Percentiles rank a stretch among this genome's conserved stretches.
These are phyloP conservation scores for Aegithalos caudatus DNA, from an alignment of 2,113 vertebrate genomes.

Conservation along the genomic window DNA sequence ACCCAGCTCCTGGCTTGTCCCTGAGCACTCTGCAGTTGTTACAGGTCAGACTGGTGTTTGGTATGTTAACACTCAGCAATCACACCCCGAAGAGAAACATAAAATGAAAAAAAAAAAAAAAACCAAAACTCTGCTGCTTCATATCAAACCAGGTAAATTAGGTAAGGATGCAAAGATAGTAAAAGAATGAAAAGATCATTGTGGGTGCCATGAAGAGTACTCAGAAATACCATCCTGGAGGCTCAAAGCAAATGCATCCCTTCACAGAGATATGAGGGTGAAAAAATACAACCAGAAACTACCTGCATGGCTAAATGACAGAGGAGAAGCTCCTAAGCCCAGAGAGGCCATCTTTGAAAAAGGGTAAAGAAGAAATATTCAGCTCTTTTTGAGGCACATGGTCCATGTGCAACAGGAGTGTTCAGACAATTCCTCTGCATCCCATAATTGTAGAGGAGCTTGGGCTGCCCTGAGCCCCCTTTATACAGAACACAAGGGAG, in stretches of 20 bases:
- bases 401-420: accelerated
- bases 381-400: neutral
- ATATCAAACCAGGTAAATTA: neutral
- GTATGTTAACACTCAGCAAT: neutral
- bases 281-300: neutral
- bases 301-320: neutral
- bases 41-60: neutral
- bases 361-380: neutral
- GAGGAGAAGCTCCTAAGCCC: neutral
- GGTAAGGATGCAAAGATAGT: neutral
- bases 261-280: neutral
- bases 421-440: neutral
- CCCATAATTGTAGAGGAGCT: neutral
- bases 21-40: neutral
- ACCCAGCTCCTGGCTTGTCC: neutral
- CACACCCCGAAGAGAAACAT: neutral
- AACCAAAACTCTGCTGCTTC: neutral
- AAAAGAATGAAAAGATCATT: neutral
- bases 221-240: neutral
- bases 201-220: neutral
- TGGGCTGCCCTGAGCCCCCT: neutral
- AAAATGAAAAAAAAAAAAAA: no score
- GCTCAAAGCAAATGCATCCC: neutral
- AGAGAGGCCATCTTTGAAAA: neutral
- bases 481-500: neutral